Percentiles rank a stretch among this genome's conserved stretches.
Conservation (phyloP, 2,797 vertebrate species). For the Brotula barbata region DNA sequence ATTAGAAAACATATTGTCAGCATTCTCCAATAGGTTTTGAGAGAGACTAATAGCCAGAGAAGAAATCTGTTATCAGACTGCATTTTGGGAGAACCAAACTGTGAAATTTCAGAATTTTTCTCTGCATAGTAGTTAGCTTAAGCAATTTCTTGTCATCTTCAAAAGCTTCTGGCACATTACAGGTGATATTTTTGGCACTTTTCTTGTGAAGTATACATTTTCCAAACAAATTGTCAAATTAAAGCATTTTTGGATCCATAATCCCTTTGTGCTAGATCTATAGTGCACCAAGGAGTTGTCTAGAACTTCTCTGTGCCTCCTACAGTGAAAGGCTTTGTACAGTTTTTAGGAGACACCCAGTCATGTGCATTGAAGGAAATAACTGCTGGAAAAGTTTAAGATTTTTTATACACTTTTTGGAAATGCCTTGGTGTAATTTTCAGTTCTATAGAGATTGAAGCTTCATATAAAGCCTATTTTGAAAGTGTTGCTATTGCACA, state of each 20-base stretch:
- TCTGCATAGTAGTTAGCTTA: no score
- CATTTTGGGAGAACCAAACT: slow-evolving; percentile 6
- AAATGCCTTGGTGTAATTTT: slow-evolving; percentile 13
- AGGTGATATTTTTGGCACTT: no score
- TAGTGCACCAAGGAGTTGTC: slow-evolving; percentile 53
- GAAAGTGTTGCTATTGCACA: slow-evolving; percentile 10
- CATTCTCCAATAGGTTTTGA: background rate
- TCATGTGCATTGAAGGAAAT: slow-evolving; percentile 11
- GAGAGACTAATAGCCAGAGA: background rate
- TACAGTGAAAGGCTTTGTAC: slow-evolving; percentile 1
- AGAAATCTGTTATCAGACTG: background rate
- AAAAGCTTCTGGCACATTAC: slow-evolving; percentile 18
- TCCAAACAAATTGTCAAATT: slow-evolving; percentile 2
- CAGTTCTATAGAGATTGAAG: slow-evolving; percentile 3
- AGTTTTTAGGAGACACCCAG: slow-evolving; percentile 13
- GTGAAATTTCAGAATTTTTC: slow-evolving; percentile 7
- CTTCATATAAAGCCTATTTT: slow-evolving; percentile 27
- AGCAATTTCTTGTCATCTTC: slow-evolving; percentile 11
- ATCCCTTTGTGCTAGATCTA: slow-evolving; percentile 14
- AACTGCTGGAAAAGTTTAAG: slow-evolving; percentile 5
- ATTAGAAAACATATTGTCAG: slow-evolving; percentile 15
- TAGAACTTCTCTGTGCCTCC: slow-evolving; percentile 18
- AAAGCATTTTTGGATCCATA: background rate
- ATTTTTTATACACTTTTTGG: slow-evolving; percentile 8
- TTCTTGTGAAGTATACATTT: no score